Conservation (phyloP, 2,888 invertebrate species). For the Graphium colonna region DNA sequence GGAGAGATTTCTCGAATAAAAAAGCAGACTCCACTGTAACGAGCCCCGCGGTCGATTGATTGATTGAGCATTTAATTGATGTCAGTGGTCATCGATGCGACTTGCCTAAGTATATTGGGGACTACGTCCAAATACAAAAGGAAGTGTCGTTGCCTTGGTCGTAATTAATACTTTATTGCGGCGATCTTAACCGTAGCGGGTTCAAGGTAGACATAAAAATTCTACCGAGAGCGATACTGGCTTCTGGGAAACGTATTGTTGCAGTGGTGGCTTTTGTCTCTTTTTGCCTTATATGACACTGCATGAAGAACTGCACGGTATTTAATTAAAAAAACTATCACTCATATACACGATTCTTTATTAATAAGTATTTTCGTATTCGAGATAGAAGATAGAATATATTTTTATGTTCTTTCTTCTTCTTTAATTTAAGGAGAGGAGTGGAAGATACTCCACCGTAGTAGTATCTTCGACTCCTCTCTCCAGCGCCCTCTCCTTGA, state of each 20-base stretch:
- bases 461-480: too few species aligned
- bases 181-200: background rate
- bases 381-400: too few species aligned
- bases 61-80: conserved; percentile 45
- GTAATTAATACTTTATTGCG: conserved; percentile 9
- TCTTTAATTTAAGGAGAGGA: too few species aligned
- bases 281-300: too few species aligned
- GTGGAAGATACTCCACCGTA: too few species aligned
- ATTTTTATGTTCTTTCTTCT: too few species aligned
- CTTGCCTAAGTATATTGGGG: conserved; percentile 16
- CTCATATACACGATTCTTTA: too few species aligned
- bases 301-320: too few species aligned
- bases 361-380: too few species aligned
- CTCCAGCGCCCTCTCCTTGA: too few species aligned
- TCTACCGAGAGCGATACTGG: background rate
- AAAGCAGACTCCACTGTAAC: conserved; percentile 40
- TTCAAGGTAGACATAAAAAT: background rate
- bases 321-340: too few species aligned
- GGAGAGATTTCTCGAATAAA: conserved; percentile 37
- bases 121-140: conserved; percentile 11
- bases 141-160: conserved; percentile 4
- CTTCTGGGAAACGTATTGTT: background rate
- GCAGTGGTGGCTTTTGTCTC: too few species aligned
- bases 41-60: conserved; percentile 39
- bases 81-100: conserved; percentile 35